phyloP scores from a whole-genome alignment of 1,140 invertebrate genomes.

The Heliconius eleuchia region DNA sequence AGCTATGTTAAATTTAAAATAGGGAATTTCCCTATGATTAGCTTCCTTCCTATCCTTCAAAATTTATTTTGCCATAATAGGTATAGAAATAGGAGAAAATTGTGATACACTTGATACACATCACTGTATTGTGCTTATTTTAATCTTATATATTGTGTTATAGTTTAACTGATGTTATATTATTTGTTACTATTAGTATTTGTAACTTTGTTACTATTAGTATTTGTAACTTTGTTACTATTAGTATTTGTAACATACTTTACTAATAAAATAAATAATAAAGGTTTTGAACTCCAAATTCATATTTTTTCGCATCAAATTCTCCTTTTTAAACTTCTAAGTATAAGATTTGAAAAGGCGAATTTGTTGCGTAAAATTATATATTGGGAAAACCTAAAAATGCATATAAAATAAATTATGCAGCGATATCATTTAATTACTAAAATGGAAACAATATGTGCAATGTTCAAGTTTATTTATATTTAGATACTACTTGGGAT shows the following conservation, averaged over 20 bases:
- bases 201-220: neutral
- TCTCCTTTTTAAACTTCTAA: too few relatives aligned
- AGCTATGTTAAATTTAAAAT: too few relatives aligned
- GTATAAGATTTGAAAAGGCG: too few relatives aligned
- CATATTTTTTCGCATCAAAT: neutral
- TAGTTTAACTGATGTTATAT: neutral
- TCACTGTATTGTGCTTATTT: neutral
- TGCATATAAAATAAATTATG: neutral
- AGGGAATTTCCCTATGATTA: too few relatives aligned
- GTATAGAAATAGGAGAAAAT: conserved; percentile 19
- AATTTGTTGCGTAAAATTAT: too few relatives aligned
- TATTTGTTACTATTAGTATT: neutral
- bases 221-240: neutral
- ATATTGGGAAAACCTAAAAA: too few relatives aligned
- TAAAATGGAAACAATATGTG: conserved; percentile 19
- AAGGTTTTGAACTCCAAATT: neutral
- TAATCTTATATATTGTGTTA: conserved; percentile 11
- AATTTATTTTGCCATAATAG: conserved; percentile 24
- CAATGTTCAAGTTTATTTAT: conserved; percentile 51
- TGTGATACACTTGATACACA: conserved; percentile 25
- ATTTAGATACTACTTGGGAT: conserved; percentile 43
- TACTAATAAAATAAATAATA: conserved; percentile 1
- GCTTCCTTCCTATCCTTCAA: neutral
- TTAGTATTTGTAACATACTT: neutral
- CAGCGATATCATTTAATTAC: neutral